Percentiles rank a stretch among this genome's conserved stretches.
Conservation (phyloP, 2,797 vertebrate genomes). For the Cryptoblepharus egeriae region DNA sequence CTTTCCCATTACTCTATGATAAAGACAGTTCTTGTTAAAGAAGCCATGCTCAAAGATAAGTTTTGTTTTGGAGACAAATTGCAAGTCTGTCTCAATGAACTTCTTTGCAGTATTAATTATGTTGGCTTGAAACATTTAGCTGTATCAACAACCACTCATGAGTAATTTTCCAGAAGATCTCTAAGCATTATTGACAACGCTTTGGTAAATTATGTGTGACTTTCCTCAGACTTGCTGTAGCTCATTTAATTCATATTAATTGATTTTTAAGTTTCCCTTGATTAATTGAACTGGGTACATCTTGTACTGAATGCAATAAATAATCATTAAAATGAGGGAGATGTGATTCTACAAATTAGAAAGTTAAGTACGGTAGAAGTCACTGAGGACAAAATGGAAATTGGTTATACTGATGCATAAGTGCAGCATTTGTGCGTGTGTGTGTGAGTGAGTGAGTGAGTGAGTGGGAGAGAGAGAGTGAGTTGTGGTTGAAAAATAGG, state of each 20-base stretch:
- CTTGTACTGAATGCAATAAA: conserved; percentile 88
- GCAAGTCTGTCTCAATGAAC: conserved; percentile 59
- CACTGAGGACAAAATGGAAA: conserved; percentile 79
- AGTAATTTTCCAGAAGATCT: conserved; percentile 74
- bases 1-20: conserved; percentile 48
- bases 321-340: conserved; percentile 85
- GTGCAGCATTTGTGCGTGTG: conserved; percentile 7
- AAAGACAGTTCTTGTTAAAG: conserved; percentile 51
- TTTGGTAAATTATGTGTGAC: conserved; percentile 93
- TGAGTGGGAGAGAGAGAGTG: too few species aligned
- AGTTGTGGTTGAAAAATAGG: too few species aligned
- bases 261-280: conserved; percentile 90
- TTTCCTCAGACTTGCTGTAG: conserved; percentile 88
- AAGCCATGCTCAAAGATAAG: conserved; percentile 60
- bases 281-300: conserved; percentile 88
- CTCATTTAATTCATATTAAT: conserved; percentile 97
- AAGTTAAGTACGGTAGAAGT: conserved; percentile 84
- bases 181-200: conserved; percentile 80
- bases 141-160: conserved; percentile 74
- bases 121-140: conserved; percentile 72
- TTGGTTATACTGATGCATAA: conserved; percentile 36
- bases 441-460: neutral
- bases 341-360: conserved; percentile 82
- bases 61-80: conserved; percentile 68
- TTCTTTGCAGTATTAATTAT: conserved; percentile 74